A percentile compares a stretch with the other conserved stretches of the same genome.
These are phyloP conservation scores for Anolis apletophallus DNA, from an alignment of 2,797 vertebrate species.

Conservation along the genomic window DNA sequence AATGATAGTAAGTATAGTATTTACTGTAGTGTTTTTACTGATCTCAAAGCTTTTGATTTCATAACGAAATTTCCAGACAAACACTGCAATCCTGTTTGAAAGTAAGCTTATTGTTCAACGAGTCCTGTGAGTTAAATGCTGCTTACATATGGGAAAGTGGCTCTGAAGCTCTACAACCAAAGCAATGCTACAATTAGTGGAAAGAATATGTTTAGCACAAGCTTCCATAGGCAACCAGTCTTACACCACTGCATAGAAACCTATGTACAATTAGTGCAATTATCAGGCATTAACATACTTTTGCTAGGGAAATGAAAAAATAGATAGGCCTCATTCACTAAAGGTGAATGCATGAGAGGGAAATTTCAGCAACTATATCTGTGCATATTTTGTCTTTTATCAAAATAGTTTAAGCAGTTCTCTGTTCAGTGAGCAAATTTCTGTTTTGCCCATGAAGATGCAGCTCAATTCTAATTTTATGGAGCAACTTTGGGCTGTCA, in stretches of 20 bases:
- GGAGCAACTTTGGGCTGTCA: too few species aligned
- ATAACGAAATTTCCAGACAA: not conserved
- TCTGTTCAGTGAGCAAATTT: not conserved
- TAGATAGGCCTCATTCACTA: too few species aligned
- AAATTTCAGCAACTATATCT: not conserved
- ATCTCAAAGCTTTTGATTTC: not conserved
- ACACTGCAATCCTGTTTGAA: not conserved
- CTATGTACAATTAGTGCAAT: too few species aligned
- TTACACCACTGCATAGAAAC: not conserved
- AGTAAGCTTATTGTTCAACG: too few species aligned
- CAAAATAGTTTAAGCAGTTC: not conserved
- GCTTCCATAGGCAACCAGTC: not conserved
- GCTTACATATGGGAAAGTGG: not conserved
- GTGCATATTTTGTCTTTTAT: not conserved
- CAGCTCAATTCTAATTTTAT: not conserved
- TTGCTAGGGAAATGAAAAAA: too few species aligned
- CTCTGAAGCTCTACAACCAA: not conserved
- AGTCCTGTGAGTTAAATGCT: not conserved
- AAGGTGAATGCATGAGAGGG: too few species aligned
- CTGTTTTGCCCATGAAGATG: rapidly evolving
- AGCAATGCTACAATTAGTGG: not conserved
- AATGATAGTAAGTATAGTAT: not conserved
- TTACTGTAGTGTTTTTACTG: not conserved
- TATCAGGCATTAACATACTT: too few species aligned
- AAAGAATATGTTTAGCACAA: not conserved